Evolutionary conservation across 2,888 invertebrate genomes (phyloP), one percentile per base, ranked within the genome.

Genomic region (Latrodectus hesperus): DNA sequence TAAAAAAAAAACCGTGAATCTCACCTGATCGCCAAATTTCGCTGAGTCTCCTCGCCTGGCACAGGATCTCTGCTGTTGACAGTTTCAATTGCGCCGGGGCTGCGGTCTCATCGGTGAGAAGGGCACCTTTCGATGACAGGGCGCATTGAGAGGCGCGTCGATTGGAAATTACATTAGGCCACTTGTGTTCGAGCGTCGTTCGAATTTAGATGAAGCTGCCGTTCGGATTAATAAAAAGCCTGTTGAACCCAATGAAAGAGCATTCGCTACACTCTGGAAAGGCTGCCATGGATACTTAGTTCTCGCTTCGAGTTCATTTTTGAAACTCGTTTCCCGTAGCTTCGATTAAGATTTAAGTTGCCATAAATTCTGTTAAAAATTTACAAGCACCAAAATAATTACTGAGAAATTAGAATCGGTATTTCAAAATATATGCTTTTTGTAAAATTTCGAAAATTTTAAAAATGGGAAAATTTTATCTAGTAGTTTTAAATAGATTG

Each of bases 111-210:
- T 55, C 9, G 83, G 76, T n/a, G 38, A 68, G 82, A 67, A 26
- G 51, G 26, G 49, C 85, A 85, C 74, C 74, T 85, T 85, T 38
- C 55, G 52, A 16, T 81, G 87, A 82, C 87, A 87, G 87, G 49
- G 52, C 49, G 81, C 77, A 81, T 87, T 82, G 77, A 81, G 72
- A 51, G 76, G 87, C 52, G 86, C 73, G 55, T 81, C 81, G 81
- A 87, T 81, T 81, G 81, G 81, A 87, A 87, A 87, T 87, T 87
- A 87, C 87, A 87, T 87, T 82, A 87, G 87, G 81, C 87, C 81
- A 87, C 87, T 87, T 85, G 79, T 74, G 85, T 17, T 60, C 53
- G 73, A 72, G 76, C 76, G 78, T 55, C 76, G 77, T 78, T 73
- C 78, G 76, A 76, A 77, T 73, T 53, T 49, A 77, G 84, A 84